These are phyloP conservation scores for Chloroceryle aenea DNA, from an alignment of 2,113 vertebrate genomes.

Conservation along the genomic window DNA sequence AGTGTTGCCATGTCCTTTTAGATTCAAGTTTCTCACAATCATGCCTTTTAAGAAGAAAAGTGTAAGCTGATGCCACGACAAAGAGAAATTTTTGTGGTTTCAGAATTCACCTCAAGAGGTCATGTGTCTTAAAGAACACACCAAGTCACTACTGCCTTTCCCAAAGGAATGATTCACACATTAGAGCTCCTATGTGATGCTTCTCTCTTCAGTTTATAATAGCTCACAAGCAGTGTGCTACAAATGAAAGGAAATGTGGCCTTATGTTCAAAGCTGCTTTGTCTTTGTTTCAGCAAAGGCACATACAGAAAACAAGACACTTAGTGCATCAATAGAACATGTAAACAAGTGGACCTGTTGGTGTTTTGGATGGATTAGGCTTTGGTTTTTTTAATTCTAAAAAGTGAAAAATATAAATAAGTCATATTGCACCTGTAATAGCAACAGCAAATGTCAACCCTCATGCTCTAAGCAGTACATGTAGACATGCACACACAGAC, in stretches of 20 bases:
- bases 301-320: not conserved
- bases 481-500: not conserved
- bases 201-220: not conserved
- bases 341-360: accelerated
- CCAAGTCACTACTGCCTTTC: not conserved
- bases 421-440: accelerated
- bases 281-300: not conserved
- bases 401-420: not conserved
- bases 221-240: not conserved
- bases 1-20: not conserved
- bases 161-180: not conserved
- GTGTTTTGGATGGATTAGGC: not conserved
- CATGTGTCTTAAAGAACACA: not conserved
- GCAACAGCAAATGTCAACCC: not conserved
- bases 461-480: not conserved
- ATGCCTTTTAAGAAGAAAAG: not conserved
- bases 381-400: not conserved
- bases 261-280: not conserved
- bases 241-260: not conserved
- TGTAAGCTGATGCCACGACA: not conserved
- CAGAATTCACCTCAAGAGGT: not conserved
- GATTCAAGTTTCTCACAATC: not conserved
- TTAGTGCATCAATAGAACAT: not conserved
- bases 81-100: not conserved
- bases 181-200: accelerated